A percentile compares a stretch with the other conserved stretches of the same genome.
Conservation (phyloP, 2,113 vertebrate species). For the Eonycteris spelaea region DNA sequence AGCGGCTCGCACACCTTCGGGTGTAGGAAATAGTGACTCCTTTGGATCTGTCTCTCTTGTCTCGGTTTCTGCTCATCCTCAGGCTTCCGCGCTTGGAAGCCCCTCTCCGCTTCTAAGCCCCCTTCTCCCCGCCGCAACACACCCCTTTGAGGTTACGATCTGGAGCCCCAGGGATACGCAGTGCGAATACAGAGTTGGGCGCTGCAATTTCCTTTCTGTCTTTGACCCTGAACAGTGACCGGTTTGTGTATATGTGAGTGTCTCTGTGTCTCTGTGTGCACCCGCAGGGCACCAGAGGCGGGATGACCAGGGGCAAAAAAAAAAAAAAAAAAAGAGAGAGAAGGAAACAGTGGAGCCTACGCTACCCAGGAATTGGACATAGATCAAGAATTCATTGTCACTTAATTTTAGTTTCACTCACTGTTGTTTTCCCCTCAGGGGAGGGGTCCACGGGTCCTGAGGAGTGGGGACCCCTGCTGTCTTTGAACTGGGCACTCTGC, state of each 20-base stretch:
- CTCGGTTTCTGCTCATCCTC: background rate
- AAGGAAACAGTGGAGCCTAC: background rate
- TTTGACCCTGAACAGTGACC: slow-evolving; percentile 49
- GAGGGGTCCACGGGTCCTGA: accelerated
- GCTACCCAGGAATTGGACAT: background rate
- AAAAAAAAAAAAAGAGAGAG: background rate
- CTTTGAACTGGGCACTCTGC: background rate
- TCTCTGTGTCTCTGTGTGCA: background rate
- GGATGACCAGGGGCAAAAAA: background rate
- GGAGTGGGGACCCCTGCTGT: background rate
- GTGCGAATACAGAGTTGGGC: background rate
- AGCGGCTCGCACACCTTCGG: slow-evolving; percentile 68
- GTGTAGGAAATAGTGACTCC: slow-evolving; percentile 42
- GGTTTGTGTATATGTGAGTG: background rate
- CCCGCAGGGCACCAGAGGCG: background rate
- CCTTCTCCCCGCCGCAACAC: background rate
- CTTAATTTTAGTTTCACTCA: slow-evolving; percentile 5
- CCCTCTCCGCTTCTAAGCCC: background rate
- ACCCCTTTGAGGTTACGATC: background rate
- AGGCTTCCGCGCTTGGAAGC: background rate
- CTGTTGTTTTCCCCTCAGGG: background rate
- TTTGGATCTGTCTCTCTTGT: background rate
- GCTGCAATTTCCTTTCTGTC: slow-evolving; percentile 50
- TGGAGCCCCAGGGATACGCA: background rate
- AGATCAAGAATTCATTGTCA: slow-evolving; percentile 23